phyloP scores from a whole-genome alignment of 2,888 invertebrate species.

The Noctua janthe region DNA sequence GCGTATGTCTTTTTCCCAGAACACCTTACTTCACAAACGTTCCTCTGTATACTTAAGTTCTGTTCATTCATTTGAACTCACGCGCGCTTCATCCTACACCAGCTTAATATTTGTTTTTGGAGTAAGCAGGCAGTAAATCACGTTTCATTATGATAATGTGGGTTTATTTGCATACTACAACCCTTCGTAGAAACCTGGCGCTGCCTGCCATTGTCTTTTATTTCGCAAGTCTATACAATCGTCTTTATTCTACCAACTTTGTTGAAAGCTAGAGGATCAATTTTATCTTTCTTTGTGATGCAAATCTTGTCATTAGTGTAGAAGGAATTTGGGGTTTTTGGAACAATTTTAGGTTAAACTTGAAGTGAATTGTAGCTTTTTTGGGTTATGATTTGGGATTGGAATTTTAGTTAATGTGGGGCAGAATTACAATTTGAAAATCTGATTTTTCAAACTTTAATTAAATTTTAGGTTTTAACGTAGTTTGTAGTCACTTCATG shows the following conservation, averaged over 20 bases:
- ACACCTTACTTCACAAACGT: background rate
- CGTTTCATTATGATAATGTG: conserved; percentile 60
- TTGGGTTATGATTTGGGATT: conserved; percentile 22
- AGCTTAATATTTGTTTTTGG: conserved; percentile 48
- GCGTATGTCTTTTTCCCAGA: background rate
- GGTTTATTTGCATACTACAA: conserved; percentile 54
- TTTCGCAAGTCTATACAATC: conserved; percentile 52
- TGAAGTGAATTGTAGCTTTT: conserved; percentile 28
- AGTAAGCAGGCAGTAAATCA: conserved; percentile 51
- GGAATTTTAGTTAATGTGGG: background rate
- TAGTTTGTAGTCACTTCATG: background rate
- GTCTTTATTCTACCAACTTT: conserved; percentile 46
- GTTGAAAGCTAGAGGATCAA: conserved; percentile 51
- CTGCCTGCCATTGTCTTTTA: conserved; percentile 53
- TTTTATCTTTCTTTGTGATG: conserved; percentile 60
- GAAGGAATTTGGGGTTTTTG: conserved; percentile 44
- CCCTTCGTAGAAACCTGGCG: conserved; percentile 52
- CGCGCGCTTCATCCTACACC: conserved; percentile 12
- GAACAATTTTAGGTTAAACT: conserved; percentile 25
- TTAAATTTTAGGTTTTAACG: background rate
- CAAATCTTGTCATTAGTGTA: conserved; percentile 57
- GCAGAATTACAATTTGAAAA: background rate
- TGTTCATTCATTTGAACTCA: conserved; percentile 8
- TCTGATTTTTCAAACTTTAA: no score
- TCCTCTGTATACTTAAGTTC: background rate